These are phyloP conservation scores for Phrynosoma platyrhinos DNA, from an alignment of 2,113 vertebrate species.

Conservation along the genomic window DNA sequence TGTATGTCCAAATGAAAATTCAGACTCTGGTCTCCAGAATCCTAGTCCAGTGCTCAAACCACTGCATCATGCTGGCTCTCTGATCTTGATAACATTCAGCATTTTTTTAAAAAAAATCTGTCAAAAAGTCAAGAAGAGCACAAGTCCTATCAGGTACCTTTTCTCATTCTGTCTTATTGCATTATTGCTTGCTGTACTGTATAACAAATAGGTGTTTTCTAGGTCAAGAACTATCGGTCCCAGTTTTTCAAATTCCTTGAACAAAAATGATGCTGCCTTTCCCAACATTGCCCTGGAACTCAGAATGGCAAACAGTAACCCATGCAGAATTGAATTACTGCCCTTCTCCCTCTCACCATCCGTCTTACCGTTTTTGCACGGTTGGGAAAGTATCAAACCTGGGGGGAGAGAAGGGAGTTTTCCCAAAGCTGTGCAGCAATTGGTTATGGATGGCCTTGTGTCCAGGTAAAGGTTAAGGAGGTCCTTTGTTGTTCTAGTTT, in stretches of 20 bases:
- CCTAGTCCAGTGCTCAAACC: no score
- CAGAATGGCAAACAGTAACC: slow-evolving; percentile 76
- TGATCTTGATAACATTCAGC: background rate
- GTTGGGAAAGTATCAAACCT: slow-evolving; percentile 73
- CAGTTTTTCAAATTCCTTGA: slow-evolving; percentile 69
- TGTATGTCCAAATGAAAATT: no score
- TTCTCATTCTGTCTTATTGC: background rate
- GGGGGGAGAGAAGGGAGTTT: slow-evolving; percentile 54
- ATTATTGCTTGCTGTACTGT: slow-evolving; percentile 39
- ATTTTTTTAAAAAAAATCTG: no score
- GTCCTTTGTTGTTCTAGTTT: slow-evolving; percentile 85
- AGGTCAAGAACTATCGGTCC: slow-evolving; percentile 34
- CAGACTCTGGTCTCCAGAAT: no score
- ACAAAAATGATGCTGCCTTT: slow-evolving; percentile 71
- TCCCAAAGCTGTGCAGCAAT: slow-evolving; percentile 72
- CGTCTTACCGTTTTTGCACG: slow-evolving; percentile 72
- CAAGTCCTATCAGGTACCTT: background rate
- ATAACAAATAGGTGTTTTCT: slow-evolving; percentile 69
- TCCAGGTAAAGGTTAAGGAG: slow-evolving; percentile 85
- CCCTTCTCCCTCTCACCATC: slow-evolving; percentile 69
- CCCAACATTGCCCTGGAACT: slow-evolving; percentile 66
- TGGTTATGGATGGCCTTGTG: slow-evolving; percentile 85
- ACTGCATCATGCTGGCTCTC: no score
- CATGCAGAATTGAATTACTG: slow-evolving; percentile 78
- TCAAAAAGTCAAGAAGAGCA: background rate